Percentiles rank a stretch among this genome's conserved stretches.
Conservation (phyloP, 2,113 vertebrate genomes). For the Ia io region DNA sequence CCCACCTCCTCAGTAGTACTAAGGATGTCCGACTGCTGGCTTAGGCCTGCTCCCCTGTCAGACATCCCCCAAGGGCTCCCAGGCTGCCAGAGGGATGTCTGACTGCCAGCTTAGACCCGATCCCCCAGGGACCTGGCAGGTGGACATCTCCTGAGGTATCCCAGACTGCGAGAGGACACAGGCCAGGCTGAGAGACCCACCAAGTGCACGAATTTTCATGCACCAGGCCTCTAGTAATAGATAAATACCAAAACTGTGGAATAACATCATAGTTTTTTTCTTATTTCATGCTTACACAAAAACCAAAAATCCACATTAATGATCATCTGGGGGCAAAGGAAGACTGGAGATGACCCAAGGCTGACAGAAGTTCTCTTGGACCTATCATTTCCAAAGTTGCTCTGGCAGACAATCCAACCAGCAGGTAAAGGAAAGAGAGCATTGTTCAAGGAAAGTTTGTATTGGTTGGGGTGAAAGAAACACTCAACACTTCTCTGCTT, state of each 20-base stretch:
- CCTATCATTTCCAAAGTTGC: neutral
- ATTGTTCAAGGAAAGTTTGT: neutral
- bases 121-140: too few relatives aligned
- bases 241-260: neutral
- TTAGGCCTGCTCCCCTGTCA: too few relatives aligned
- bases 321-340: neutral
- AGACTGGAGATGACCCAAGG: neutral
- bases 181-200: too few relatives aligned
- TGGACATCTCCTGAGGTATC: too few relatives aligned
- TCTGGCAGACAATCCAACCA: neutral
- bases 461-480: neutral
- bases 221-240: neutral
- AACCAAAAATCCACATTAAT: slow-evolving; percentile 4
- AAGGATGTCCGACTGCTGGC: too few relatives aligned
- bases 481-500: slow-evolving; percentile 2
- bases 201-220: too few relatives aligned
- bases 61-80: too few relatives aligned
- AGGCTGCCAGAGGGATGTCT: too few relatives aligned
- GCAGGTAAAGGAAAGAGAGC: neutral
- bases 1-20: too few relatives aligned
- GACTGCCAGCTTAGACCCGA: too few relatives aligned
- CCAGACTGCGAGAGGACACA: too few relatives aligned
- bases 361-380: neutral
- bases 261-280: neutral
- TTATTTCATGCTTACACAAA: slow-evolving; percentile 30